Evolutionary conservation across 2,113 vertebrate genomes (phyloP), one percentile per base, ranked within the genome.

Genomic region (Malaclemys terrapin): DNA sequence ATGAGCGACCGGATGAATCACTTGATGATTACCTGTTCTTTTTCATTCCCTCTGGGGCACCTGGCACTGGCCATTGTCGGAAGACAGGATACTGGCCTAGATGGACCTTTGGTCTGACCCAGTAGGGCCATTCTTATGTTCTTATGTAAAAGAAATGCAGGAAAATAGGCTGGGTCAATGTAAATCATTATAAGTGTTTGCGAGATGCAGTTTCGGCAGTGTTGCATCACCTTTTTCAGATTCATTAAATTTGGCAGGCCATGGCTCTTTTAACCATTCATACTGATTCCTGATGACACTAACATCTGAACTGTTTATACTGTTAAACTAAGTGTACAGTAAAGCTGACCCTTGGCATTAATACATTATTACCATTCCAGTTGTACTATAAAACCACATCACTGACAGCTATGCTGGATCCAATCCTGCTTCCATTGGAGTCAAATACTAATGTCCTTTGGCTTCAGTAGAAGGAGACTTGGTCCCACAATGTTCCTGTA

Each of bases 131-230:
- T 22, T 54, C 53, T 54, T 52, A 52, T 52, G 50, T 52, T 52
- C 25, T 81, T n/a, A 82, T 50, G 31, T 91, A 89, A 90, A 27
- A 6, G 8, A 85, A 49, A 17, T 19, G 47, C 29, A 38, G 49
- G 50, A 49, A 53, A n/a, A 22, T 47, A 50, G 42, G 59, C 11
- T 45, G 88, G 22, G 93, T 93, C 22, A 80, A 2, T 5, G 2
- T 56, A 29, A 94, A 92, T 89, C 35, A 85, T 69, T 5, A 81
- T 65, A 17, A 49, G 27, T 69, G 50, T 53, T 95, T 90, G 91
- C 79, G 84, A 92, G 45, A 10, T 86, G 53, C 35, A 75, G 75
- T 89, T 96, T 94, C 95, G 84, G 78, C 75, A 91, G 79, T 29
- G 35, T 3, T 53, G 57, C 4, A 25, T 57, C 0, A n/a, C 88